Evolutionary conservation across 2,113 vertebrate genomes (phyloP).

Genomic region (Octodon degus): DNA sequence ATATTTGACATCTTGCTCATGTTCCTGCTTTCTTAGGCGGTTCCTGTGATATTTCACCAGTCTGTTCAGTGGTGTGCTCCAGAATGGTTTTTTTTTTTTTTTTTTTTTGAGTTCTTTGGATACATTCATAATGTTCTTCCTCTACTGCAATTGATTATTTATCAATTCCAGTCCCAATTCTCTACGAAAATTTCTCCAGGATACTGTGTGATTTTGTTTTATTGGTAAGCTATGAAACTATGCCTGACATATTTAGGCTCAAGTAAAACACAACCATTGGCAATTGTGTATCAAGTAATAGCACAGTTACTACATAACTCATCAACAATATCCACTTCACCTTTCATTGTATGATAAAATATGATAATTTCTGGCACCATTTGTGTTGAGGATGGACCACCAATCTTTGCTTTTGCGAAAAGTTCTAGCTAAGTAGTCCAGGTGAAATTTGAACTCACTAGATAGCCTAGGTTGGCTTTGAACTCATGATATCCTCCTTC

Average conservation of each 20-base stretch:
- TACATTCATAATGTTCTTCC: not conserved
- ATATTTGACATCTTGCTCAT: not conserved
- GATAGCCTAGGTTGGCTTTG: not conserved
- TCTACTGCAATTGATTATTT: not conserved
- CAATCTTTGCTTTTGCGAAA: not conserved
- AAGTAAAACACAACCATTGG: not conserved
- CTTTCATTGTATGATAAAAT: not conserved
- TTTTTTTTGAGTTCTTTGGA: not conserved
- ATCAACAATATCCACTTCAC: not conserved
- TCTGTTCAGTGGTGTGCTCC: not conserved
- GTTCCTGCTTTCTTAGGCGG: not conserved
- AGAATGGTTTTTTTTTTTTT: not conserved
- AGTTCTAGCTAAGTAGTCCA: not conserved
- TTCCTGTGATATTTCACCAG: not conserved
- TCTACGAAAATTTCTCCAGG: not conserved
- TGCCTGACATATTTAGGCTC: not conserved
- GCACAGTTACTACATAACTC: not conserved
- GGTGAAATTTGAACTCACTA: not conserved
- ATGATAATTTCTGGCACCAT: not conserved
- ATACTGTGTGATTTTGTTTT: not conserved
- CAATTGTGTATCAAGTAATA: not conserved
- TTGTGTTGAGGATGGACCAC: not conserved
- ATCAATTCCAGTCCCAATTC: not conserved
- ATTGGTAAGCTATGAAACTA: not conserved
- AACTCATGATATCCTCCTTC: not conserved